Conservation (phyloP, 2,113 vertebrate species). For the Tretioscincus oriximinensis region DNA sequence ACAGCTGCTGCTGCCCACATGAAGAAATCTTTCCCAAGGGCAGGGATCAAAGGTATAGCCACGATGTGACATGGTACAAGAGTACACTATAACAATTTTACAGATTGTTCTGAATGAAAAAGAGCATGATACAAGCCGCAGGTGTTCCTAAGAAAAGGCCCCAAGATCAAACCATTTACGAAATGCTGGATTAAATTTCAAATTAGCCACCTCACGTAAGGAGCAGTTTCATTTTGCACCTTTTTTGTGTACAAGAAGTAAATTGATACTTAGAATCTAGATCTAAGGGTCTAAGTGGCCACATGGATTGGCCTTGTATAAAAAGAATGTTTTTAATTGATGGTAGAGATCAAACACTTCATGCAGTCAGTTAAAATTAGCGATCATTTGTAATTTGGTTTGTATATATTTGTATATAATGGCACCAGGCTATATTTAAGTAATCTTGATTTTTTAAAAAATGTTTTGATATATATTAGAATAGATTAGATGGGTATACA, state of each 20-base stretch:
- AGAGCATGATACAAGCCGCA: slow-evolving; percentile 58
- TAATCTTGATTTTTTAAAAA: background rate
- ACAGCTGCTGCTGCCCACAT: slow-evolving; percentile 67
- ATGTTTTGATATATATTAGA: slow-evolving; percentile 5
- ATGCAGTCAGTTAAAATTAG: background rate
- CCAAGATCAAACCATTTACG: slow-evolving; percentile 23
- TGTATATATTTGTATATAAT: background rate
- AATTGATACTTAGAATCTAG: background rate
- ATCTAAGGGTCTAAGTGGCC: background rate
- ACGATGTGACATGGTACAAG: slow-evolving; percentile 52
- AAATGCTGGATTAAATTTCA: slow-evolving; percentile 40
- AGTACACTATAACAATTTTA: slow-evolving; percentile 68
- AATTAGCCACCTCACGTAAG: slow-evolving; percentile 44
- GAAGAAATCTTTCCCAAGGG: slow-evolving; percentile 65
- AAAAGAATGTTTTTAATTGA: slow-evolving; percentile 7
- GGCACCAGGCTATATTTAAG: background rate
- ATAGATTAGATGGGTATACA: background rate
- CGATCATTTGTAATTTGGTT: slow-evolving; percentile 1
- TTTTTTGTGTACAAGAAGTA: slow-evolving; percentile 26
- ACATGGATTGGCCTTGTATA: background rate
- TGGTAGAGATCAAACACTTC: background rate
- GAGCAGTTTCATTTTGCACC: slow-evolving; percentile 17
- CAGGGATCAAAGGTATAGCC: slow-evolving; percentile 70
- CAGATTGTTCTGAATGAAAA: slow-evolving; percentile 65
- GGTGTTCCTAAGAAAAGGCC: slow-evolving; percentile 63